Conservation (phyloP, 2,113 vertebrate species). For the Perognathus longimembris region DNA sequence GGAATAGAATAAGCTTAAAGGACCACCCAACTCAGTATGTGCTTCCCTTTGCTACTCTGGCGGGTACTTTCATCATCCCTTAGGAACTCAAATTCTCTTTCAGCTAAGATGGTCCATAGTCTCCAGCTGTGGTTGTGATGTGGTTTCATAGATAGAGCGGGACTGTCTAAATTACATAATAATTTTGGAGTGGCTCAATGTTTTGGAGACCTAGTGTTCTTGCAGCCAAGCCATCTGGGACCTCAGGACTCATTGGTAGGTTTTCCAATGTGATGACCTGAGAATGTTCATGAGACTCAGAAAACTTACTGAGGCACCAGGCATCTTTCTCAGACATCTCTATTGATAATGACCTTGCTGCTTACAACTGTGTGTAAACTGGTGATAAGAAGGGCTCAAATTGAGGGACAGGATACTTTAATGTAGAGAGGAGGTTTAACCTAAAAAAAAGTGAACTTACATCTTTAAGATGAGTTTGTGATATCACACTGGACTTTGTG, state of each 20-base stretch:
- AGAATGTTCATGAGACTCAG: not conserved
- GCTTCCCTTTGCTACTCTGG: not conserved
- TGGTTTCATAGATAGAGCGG: not conserved
- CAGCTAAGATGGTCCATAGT: not conserved
- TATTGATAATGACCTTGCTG: not conserved
- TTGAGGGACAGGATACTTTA: not conserved
- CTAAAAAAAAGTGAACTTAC: not conserved
- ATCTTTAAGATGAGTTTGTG: not conserved
- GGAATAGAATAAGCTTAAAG: not conserved
- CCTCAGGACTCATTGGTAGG: not conserved
- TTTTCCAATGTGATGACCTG: not conserved
- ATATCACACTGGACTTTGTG: not conserved
- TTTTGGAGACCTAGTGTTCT: not conserved
- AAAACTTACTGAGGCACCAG: not conserved
- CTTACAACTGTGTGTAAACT: not conserved
- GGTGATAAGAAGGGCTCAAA: not conserved
- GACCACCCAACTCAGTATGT: not conserved
- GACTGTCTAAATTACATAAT: not conserved
- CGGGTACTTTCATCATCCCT: not conserved
- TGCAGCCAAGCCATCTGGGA: not conserved
- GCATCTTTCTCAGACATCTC: not conserved
- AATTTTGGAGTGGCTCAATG: not conserved
- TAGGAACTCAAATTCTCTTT: slow-evolving; percentile 8
- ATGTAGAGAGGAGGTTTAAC: not conserved
- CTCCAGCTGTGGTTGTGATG: not conserved